Base-by-base conservation (phyloP, 2,797 vertebrate species). In the Sebastiscus tertius region DNA sequence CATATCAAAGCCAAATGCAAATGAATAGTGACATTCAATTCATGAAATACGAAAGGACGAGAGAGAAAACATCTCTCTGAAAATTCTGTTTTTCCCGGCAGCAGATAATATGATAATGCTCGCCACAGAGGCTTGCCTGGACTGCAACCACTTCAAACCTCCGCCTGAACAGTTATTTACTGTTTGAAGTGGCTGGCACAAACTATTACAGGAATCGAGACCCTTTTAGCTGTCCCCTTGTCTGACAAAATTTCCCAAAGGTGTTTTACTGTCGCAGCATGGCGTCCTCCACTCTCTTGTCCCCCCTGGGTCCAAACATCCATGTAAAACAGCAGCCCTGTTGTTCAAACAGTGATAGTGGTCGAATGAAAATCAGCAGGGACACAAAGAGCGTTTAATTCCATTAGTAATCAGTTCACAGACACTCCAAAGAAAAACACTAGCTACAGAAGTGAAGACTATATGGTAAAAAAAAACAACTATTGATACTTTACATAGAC, bases 221-320 rank as follows among this genome's bases (percentile, higher is more conserved):
- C 63, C 52, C 26, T 52, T 83, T 87, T 79, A 66, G 36, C 46
- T 79, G 61, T 67, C 69, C 1, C 65, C 31, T 46, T 70, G 66
- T 87, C 83, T 83, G 81, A 83, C 56, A 84, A 83, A 81, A 91
- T 91, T 91, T 90, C 83, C 84, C 81, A 83, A 83, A 82, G 86
- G 88, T 83, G 63, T 88, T 85, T 88, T 74, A 64, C 77, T 76
- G 68, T 82, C 75, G 7, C 86, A 83, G 75, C 54, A 75, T 87
- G 77, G 31, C 86, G 79, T 83, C 73, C n/a, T 78, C 54, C 61
- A 5, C 72, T 86, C 85, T 82, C 9, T 36, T 56, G 52, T 77
- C 73, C 79, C 79, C 61, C 77, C 77, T 64, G 80, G 79, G 88
- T 76, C 60, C 49, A 39, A 33, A 80, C 66, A 65, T 84, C 59